phyloP scores from a whole-genome alignment of 2,797 vertebrate genomes.

The Morelia viridis region DNA sequence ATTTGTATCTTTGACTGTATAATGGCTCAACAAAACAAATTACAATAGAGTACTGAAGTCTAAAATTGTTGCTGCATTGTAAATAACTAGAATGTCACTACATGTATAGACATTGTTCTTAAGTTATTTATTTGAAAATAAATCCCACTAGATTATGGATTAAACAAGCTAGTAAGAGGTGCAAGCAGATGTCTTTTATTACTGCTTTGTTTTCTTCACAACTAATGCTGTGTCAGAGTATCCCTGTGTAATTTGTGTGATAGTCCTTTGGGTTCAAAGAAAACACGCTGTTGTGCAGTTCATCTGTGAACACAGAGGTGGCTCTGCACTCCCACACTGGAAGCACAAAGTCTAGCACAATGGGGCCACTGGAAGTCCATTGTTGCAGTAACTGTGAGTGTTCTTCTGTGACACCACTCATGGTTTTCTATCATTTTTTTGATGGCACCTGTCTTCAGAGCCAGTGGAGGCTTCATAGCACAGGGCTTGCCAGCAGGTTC shows the following conservation, averaged over 20 bases:
- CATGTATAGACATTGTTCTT: neutral
- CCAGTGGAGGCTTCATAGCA: too few relatives aligned
- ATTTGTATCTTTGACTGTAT: neutral
- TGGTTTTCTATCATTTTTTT: too few relatives aligned
- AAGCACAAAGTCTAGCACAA: too few relatives aligned
- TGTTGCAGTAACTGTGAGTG: too few relatives aligned
- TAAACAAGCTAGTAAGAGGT: neutral
- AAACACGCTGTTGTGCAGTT: too few relatives aligned
- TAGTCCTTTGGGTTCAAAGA: too few relatives aligned
- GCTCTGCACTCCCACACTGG: too few relatives aligned
- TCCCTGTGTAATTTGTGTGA: neutral
- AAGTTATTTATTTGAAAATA: neutral
- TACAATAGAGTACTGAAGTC: neutral
- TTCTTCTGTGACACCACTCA: too few relatives aligned
- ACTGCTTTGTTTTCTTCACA: neutral
- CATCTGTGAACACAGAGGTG: too few relatives aligned
- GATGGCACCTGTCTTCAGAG: too few relatives aligned
- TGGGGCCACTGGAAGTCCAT: too few relatives aligned
- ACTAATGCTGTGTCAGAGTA: constrained; percentile 1
- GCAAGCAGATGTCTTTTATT: neutral
- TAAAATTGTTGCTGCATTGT: neutral
- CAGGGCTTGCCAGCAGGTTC: too few relatives aligned
- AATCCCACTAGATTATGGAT: neutral
- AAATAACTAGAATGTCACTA: neutral
- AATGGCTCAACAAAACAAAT: neutral